Evolutionary conservation across 2,888 invertebrate genomes (phyloP), one percentile per base, ranked within the genome.

Genomic region (Dryobotodes eremita): DNA sequence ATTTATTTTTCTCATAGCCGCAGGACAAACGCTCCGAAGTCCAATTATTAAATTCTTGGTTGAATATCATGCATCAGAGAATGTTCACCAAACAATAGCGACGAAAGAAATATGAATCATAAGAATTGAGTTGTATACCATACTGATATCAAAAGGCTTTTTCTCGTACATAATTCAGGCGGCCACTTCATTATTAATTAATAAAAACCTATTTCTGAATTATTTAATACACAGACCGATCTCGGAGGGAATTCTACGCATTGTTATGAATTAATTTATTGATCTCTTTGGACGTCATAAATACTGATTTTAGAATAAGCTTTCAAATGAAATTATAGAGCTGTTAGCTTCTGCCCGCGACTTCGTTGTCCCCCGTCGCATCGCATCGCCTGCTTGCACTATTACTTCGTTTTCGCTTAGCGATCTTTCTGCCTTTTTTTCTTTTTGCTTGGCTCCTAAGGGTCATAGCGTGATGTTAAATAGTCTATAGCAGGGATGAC

Each of bases 41-140:
- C 82, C 95, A 95, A 95, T 96, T 95, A 96, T 95, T 93, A 94
- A 95, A 96, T 95, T 96, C 95, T 92, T 91, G 86, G 89, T 91
- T 89, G 90, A 91, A 92, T 92, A 92, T 91, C 88, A 90, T 92
- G 90, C 85, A 92, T 91, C 85, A 82, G 77, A 82, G 86, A 92
- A 94, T 93, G 90, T 90, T 75, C 86, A 89, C 88, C 89, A 92
- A 92, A 95, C 95, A 95, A 95, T 95, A 92, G 95, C 82, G 75
- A 73, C 85, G 88, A 88, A 94, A 95, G 94, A 96, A 95, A 95
- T 93, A 94, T 94, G 92, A 94, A 93, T 94, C 93, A 93, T 92
- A 93, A 93, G 92, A 94, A 95, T 95, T 94, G 90, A 95, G 95
- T 89, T 92, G 93, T 94, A 92, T 91, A 86, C 83, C 80, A 80